These are phyloP conservation scores for Crocidura indochinensis DNA, from an alignment of 2,797 vertebrate genomes.

Conservation along the genomic window DNA sequence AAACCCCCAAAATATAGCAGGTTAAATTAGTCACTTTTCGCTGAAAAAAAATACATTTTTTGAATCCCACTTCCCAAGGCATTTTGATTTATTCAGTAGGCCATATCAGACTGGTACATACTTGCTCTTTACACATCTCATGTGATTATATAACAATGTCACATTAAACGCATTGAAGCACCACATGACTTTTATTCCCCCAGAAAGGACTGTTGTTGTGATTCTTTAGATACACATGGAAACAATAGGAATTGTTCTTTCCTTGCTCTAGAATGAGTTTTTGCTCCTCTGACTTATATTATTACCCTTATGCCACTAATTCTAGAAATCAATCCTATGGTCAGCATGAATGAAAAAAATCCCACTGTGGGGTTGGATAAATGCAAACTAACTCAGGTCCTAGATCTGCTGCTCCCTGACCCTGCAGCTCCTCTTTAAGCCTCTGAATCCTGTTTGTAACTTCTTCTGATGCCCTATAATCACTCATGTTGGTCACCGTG, in stretches of 20 bases:
- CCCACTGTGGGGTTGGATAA: background rate
- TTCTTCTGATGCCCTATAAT: background rate
- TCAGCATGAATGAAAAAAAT: background rate
- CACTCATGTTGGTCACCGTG: background rate
- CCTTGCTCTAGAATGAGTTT: background rate
- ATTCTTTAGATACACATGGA: background rate
- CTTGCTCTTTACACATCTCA: background rate
- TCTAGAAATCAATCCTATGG: background rate
- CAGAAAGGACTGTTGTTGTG: background rate
- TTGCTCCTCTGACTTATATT: background rate
- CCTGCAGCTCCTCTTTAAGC: background rate
- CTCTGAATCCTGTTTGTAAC: background rate
- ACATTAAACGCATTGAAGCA: background rate
- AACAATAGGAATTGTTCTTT: background rate
- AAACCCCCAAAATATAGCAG: background rate
- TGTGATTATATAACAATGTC: background rate
- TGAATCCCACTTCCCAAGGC: background rate
- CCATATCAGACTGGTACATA: background rate
- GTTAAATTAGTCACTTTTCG: background rate
- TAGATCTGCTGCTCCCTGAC: background rate
- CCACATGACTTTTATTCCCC: no score
- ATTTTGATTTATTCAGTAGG: slow-evolving; percentile 4
- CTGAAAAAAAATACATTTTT: background rate
- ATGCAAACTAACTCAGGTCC: background rate
- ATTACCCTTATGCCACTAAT: no score